Percentiles rank a stretch among this genome's conserved stretches.
These are phyloP conservation scores for Eulemur rubriventer DNA, from an alignment of 2,797 vertebrate genomes.

Conservation along the genomic window DNA sequence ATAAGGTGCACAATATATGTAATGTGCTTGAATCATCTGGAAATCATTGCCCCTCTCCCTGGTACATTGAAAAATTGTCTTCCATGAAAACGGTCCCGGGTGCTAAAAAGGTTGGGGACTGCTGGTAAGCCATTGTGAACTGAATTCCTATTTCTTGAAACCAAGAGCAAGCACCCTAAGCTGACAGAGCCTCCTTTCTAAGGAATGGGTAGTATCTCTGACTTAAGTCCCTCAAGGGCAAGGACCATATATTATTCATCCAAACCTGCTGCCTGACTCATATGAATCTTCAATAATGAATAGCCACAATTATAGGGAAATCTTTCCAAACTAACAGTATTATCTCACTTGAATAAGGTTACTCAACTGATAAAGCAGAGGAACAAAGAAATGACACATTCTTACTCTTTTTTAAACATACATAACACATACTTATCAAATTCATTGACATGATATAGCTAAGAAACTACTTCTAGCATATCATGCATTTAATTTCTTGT, in stretches of 20 bases:
- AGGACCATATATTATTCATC: background rate
- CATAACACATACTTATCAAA: background rate
- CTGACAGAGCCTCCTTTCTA: background rate
- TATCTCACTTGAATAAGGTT: background rate
- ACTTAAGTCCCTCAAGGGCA: background rate
- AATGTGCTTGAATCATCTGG: too few relatives aligned
- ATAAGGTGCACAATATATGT: too few relatives aligned
- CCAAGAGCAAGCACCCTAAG: background rate
- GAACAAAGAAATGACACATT: background rate
- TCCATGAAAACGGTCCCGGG: too few relatives aligned
- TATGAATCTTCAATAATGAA: background rate
- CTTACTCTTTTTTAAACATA: background rate
- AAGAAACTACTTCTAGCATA: background rate
- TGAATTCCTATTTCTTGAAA: background rate
- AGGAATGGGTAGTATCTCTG: background rate
- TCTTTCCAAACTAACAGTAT: background rate
- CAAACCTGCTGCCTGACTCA: background rate
- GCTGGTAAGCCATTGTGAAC: background rate
- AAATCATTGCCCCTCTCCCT: too few relatives aligned
- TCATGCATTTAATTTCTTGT: background rate
- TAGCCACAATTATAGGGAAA: background rate
- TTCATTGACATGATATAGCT: background rate
- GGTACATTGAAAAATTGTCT: too few relatives aligned
- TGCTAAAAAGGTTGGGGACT: too few relatives aligned
- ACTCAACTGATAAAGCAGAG: background rate